Base-by-base conservation (phyloP, 1,140 invertebrate genomes). In the Drosophila nannoptera region DNA sequence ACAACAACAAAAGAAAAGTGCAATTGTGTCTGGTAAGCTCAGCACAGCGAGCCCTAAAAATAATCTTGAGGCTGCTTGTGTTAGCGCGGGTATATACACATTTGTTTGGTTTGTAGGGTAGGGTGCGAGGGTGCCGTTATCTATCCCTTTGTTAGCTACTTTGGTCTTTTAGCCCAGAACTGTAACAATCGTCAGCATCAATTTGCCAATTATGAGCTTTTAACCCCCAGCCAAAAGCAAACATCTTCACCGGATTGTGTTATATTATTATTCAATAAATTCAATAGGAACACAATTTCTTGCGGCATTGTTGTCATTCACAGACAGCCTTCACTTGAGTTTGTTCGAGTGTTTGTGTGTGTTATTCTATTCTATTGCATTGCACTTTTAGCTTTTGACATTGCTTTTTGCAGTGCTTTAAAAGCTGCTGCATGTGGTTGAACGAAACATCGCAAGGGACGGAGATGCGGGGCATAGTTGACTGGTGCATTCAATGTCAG, bases 131-230 rank as follows among this genome's bases (percentile, higher is more conserved):
- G 53, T 69, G 38, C 61, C 46, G 63, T 71, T 71, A 71, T 67
- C 69, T 71, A 71, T 67, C 69, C 63, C 63, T 68, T 61, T 58
- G 53, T 49, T 61, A 45, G 58, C n/a, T 38, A 45, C 63, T 54
- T 22, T 50, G 12, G 14, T 63, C 58, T 64, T 69, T 43, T 64
- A 35, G 45, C 14, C 46, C 63, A 40, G 8, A 35, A 54, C 40
- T 42, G 58, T 69, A 62, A 46, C 54, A 38, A 48, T 62, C 63
- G 42, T 48, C 64, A 63, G 77, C 69, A 60, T 76, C 75, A 75
- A 83, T 84, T 77, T 73, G 73, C 69, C 80, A 86, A 84, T 77
- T 84, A 77, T 73, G 63, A 80, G 80, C 80, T 76, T 76, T 80
- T 76, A 62, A 70, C 73, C 69, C 70, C 46, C 62, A 60, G 31